Evolutionary conservation across 2,113 vertebrate species (phyloP).

Genomic region (Romanogobio albipinnatus): DNA sequence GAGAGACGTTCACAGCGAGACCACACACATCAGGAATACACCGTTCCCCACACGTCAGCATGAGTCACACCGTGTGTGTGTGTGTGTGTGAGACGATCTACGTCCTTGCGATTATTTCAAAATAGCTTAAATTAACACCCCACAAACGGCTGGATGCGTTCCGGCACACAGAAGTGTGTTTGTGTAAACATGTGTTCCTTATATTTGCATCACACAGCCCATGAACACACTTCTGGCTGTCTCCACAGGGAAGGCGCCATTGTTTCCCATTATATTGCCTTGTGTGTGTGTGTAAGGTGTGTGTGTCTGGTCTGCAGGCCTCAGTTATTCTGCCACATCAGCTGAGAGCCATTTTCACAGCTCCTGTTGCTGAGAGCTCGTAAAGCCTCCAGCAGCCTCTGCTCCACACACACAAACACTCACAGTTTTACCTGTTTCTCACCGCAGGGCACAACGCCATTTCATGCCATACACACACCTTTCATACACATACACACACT

Average conservation of each 20-base stretch:
- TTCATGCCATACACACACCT: constrained; percentile 39
- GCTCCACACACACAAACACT: constrained; percentile 41
- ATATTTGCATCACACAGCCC: constrained; percentile 40
- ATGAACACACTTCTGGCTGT: constrained; percentile 38
- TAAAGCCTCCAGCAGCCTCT: constrained; percentile 54
- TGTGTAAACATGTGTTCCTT: constrained; percentile 31
- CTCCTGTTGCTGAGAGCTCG: constrained; percentile 74
- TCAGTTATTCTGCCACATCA: constrained; percentile 57
- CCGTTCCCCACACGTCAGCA: constrained; percentile 8
- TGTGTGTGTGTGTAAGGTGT: constrained; percentile 37
- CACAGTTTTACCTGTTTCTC: constrained; percentile 16
- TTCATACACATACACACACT: constrained; percentile 35
- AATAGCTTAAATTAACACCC: constrained; percentile 16
- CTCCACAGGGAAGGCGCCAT: constrained; percentile 28
- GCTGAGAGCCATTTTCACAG: constrained; percentile 69
- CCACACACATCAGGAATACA: constrained; percentile 51
- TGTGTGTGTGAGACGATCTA: constrained; percentile 34
- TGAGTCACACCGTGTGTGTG: constrained; percentile 38
- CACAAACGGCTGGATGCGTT: constrained; percentile 12
- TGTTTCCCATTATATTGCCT: constrained; percentile 19
- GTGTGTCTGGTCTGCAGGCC: constrained; percentile 25
- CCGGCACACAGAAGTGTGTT: constrained; percentile 21
- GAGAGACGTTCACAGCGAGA: constrained; percentile 49
- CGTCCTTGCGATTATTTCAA: constrained; percentile 1
- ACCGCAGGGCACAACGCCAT: constrained; percentile 43